phyloP scores from a whole-genome alignment of 2,113 vertebrate species.

The Ophiodon elongatus region DNA sequence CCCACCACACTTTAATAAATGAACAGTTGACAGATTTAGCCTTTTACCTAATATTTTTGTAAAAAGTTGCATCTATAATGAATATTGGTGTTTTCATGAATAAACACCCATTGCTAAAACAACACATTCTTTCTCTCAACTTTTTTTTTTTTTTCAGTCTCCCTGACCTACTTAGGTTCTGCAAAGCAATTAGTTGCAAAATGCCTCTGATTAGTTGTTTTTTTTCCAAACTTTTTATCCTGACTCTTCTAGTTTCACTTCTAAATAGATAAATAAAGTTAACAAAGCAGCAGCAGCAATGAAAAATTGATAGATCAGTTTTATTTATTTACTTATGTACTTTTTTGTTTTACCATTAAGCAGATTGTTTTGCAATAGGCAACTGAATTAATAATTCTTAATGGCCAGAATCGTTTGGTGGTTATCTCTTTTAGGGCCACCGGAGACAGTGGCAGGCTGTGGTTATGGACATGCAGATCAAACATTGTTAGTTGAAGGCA shows the following conservation, averaged over 20 bases:
- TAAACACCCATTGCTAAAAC: not conserved
- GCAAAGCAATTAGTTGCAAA: conserved; percentile 24
- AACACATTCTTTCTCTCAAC: not conserved
- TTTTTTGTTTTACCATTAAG: not conserved
- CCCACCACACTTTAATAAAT: too few relatives aligned
- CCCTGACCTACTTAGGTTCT: conserved; percentile 39
- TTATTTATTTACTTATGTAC: conserved; percentile 1
- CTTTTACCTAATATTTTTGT: not conserved
- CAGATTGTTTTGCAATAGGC: not conserved
- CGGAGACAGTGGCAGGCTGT: not conserved
- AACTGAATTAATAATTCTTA: not conserved
- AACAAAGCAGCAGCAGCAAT: not conserved
- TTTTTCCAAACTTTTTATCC: not conserved
- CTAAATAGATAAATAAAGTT: conserved; percentile 28
- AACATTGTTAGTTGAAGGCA: not conserved
- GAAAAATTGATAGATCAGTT: not conserved
- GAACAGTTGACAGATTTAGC: not conserved
- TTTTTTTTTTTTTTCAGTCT: not conserved
- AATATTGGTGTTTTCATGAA: not conserved
- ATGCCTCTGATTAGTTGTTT: conserved; percentile 17
- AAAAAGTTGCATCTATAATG: not conserved
- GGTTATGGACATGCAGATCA: not conserved
- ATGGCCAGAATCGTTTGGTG: not conserved
- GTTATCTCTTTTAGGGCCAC: not conserved
- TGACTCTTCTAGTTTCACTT: conserved; percentile 7